A percentile compares a stretch with the other conserved stretches of the same genome.
Conservation (phyloP, 1,140 invertebrate genomes). For the Aphaenogaster ashmeadi region DNA sequence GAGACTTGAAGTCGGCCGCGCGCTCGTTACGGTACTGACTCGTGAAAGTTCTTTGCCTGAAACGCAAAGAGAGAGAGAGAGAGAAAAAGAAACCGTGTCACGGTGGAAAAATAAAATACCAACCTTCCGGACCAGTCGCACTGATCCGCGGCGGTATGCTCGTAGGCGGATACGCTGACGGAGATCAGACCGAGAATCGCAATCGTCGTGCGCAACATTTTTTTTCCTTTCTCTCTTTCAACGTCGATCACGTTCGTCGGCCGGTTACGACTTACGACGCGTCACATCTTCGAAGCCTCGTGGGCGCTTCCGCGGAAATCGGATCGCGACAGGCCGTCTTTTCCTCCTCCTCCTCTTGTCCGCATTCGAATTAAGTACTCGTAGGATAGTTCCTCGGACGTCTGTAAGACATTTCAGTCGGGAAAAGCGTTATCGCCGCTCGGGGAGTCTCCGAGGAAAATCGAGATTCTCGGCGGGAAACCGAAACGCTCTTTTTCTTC, state of each 20-base stretch:
- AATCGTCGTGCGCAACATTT: slow-evolving; percentile 44
- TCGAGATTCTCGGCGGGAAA: background rate
- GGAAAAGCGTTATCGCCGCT: background rate
- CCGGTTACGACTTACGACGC: background rate
- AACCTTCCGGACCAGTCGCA: slow-evolving; percentile 87
- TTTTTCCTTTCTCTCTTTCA: background rate
- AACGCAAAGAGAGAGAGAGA: background rate
- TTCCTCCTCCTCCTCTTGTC: background rate
- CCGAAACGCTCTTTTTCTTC: background rate
- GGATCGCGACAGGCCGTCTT: background rate
- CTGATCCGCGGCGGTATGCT: slow-evolving; percentile 82
- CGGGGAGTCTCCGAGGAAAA: background rate
- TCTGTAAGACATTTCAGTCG: background rate
- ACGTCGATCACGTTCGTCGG: background rate
- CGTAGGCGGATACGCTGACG: slow-evolving; percentile 75
- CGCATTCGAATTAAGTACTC: slow-evolving; percentile 40
- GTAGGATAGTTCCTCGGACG: background rate
- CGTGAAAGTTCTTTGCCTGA: background rate
- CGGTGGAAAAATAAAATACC: slow-evolving; percentile 58
- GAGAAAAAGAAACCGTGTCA: slow-evolving; percentile 26
- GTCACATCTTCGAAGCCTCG: slow-evolving; percentile 52
- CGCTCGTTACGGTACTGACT: background rate
- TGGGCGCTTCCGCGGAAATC: background rate
- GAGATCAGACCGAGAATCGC: slow-evolving; percentile 70
- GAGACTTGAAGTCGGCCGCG: background rate